phyloP scores from a whole-genome alignment of 92 coral and sea anemone species.

The Micromussa lordhowensis region DNA sequence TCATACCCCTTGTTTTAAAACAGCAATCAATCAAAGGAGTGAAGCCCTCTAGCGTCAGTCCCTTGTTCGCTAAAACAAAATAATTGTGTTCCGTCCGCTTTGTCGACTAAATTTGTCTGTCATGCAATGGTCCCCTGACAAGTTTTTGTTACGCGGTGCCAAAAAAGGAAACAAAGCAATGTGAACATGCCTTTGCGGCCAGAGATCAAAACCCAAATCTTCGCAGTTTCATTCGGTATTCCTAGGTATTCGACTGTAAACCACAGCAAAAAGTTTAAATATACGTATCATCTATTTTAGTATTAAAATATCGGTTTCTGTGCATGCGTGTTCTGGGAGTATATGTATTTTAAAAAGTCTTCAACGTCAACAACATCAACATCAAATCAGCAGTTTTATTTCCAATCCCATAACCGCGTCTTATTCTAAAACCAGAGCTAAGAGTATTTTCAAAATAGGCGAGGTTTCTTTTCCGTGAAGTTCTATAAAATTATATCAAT shows the following conservation, averaged over 20 bases:
- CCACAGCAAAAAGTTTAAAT: no score
- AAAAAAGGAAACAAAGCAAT: background rate
- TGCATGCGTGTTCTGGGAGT: no score
- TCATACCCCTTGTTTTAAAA: no score
- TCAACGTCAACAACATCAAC: no score
- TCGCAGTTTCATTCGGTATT: background rate
- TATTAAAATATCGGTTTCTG: no score
- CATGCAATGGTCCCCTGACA: constrained; percentile 8
- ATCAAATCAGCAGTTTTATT: no score
- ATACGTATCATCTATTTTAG: no score
- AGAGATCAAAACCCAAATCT: background rate
- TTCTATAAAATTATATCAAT: background rate
- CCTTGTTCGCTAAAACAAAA: constrained; percentile 13
- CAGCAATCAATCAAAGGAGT: no score
- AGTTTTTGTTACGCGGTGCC: constrained; percentile 3
- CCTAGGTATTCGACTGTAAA: background rate
- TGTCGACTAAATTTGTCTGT: constrained; percentile 12
- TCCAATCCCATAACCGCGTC: background rate
- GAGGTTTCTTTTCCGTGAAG: background rate
- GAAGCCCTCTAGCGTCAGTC: no score
- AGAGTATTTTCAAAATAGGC: background rate
- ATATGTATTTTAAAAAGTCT: no score
- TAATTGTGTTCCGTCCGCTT: background rate
- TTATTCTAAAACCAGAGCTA: background rate
- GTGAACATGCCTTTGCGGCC: background rate